Evolutionary conservation across 1,140 invertebrate species (phyloP), one percentile per base, ranked within the genome.

Genomic region (Heliconius himera): DNA sequence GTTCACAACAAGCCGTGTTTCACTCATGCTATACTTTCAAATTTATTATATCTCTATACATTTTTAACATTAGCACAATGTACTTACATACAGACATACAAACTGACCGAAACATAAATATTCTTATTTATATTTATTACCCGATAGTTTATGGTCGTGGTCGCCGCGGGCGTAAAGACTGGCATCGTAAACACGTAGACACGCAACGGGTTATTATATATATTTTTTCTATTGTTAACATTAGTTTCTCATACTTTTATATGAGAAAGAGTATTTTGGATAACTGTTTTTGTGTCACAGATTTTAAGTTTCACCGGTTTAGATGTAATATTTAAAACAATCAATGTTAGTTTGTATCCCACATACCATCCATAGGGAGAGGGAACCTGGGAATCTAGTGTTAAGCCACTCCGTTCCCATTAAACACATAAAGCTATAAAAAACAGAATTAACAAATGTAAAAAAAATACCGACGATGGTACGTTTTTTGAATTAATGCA

Each of bases 211-310:
- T 29, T 66, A 66, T 66, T 66, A 66, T 66, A 29, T 16, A 22
- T 60, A 60, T 60, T 16, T 66, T 66, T 11, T 66, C 60, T 66
- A 66, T 66, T 66, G 60, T 66, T 66, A 26, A 26, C 60, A 29
- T 66, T 16, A 66, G 60, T 66, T 66, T 66, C 60, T 66, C 60
- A 66, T 66, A 66, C 60, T 66, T 66, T 66, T 66, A 66, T 66
- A 66, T 66, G 60, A 29, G 60, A 66, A 66, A 66, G 60, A 8
- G 60, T 3, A 29, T 66, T 66, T 66, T 66, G 3, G 8, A 29
- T 26, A 29, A 66, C 26, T 66, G 60, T 29, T 66, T 66, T 66
- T 26, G 26, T 26, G 13, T 29, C n/a, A 26, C 3, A 66, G 9
- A 16, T 66, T 66, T 66, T 66, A 29, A 66, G 2, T 29, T 26